Evolutionary conservation across 1,140 invertebrate species (phyloP), one percentile per base, ranked within the genome.

Genomic region (Ostrea denselamellosa): DNA sequence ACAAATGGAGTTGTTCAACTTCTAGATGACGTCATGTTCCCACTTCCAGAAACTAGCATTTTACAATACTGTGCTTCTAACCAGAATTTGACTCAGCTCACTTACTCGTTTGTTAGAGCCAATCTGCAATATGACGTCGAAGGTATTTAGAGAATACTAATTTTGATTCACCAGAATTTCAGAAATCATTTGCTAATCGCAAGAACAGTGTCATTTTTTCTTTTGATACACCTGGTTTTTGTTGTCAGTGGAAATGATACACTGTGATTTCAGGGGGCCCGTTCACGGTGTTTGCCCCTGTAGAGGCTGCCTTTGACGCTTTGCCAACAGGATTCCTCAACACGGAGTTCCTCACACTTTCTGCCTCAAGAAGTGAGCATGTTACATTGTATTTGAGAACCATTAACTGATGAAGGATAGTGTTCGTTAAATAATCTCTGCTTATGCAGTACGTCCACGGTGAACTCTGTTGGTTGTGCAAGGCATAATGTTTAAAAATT

Each of bases 201-300:
- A 53, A 17, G 44, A 22, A 5, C 34, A 44, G 34, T 25, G 9
- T 51, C 14, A 52, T n/a, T 19, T 19, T 53, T 2, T 53, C 51
- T n/a, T 10, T 83, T n/a, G 25, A 34, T 44, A 44, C 34, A 5
- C 34, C 34, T 44, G 34, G 34, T 44, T 44, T n/a, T 53, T 52
- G 52, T 52, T 22, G 5, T 14, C 10, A 17, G 19, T 25, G 25
- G 9, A 28, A 28, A 53, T 8, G 2, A 8, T 22, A 3, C 3
- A 83, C 19, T 83, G 14, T n/a, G 10, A 14, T 58, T 51, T 0
- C 28, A 89, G 88, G 88, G 77, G 95, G 95, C 0, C 94, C 97
- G 0, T 97, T 97, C 93, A 98, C 97, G 0, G 95, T 98, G n/a
- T 98, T 98, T 93, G 97, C 97, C 5, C 97, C 97, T 53, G 97